Percentiles rank a stretch among this genome's conserved stretches.
Evolutionary conservation across 2,888 invertebrate species (phyloP).

Genomic region (Pollenia angustigena): DNA sequence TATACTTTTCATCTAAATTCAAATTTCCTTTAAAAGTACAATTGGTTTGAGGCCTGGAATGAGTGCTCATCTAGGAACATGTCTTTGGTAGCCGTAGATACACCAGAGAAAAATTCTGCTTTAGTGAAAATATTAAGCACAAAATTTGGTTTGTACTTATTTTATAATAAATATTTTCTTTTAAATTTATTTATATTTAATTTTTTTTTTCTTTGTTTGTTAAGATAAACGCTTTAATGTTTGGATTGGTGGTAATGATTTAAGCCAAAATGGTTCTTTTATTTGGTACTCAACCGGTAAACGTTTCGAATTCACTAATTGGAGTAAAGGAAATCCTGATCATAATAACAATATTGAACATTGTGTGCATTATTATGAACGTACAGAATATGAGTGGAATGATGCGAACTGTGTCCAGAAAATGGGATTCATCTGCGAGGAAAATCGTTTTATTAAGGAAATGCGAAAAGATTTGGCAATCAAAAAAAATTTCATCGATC

Average conservation of each 20-base stretch:
- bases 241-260: slow-evolving; percentile 48
- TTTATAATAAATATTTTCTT: too few species aligned
- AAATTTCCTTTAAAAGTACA: slow-evolving; percentile 6
- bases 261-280: slow-evolving; percentile 1
- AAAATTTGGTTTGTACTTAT: slow-evolving; percentile 23
- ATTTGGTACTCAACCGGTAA: slow-evolving; percentile 38
- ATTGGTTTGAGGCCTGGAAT: slow-evolving; percentile 56
- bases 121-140: slow-evolving; percentile 6
- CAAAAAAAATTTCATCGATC: slow-evolving; percentile 47
- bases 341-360: background rate
- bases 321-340: slow-evolving; percentile 34
- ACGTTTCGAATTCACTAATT: slow-evolving; percentile 51
- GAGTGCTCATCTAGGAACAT: slow-evolving; percentile 43
- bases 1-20: background rate
- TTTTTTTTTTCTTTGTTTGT: background rate
- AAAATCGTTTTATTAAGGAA: slow-evolving; percentile 29
- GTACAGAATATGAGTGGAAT: slow-evolving; percentile 45
- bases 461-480: slow-evolving; percentile 16
- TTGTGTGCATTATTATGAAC: slow-evolving; percentile 32
- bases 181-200: background rate
- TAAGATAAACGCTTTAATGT: slow-evolving; percentile 18
- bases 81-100: slow-evolving; percentile 35
- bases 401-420: slow-evolving; percentile 19
- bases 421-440: slow-evolving; percentile 46
- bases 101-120: slow-evolving; percentile 25